Evolutionary conservation across 2,797 vertebrate genomes (phyloP), one percentile per base, ranked within the genome.

Genomic region (Sebastes cheni): DNA sequence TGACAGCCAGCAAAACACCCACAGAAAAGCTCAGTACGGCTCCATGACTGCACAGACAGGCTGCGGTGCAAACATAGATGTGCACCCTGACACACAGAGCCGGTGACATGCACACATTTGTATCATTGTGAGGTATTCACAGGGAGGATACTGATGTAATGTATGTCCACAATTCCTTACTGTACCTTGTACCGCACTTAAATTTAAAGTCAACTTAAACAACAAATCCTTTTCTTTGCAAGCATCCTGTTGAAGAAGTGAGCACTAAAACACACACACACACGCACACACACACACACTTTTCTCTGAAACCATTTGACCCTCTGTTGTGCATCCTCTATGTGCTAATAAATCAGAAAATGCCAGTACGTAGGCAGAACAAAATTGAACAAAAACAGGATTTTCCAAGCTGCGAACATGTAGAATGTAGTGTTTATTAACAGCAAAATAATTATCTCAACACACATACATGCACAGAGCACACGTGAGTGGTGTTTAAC

Each of bases 1-100:
- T 67, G 72, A 86, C 86, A 82, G 80, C 62, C 52, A 85, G 73
- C 32, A 79, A 92, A 89, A 86, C 77, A 88, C 69, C 74, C 73
- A 81, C 70, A 77, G 71, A 75, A 78, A 73, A 84, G 54, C 79
- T 85, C 9, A 6, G 71, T 67, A 22, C 50, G 64, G 25, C 65
- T 84, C 77, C 67, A 34, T 59, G 80, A 67, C 71, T 61, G 59
- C 75, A 72, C 52, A 84, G 36, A 68, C 76, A 55, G 22, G 50
- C 39, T 75, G 73, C 50, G 61, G 16, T 16, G 55, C 56, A 73
- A 64, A 75, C 66, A 69, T 34, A 55, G 61, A 79, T 54, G 8
- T 68, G 18, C 52, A 76, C 30, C 62, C 52, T 34, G 46, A 83
- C 42, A 54, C 65, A 75, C 36, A 76, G 64, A 80, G 64, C 62